Base-by-base conservation (phyloP, 2,113 vertebrate species). In the Sceloporus undulatus region DNA sequence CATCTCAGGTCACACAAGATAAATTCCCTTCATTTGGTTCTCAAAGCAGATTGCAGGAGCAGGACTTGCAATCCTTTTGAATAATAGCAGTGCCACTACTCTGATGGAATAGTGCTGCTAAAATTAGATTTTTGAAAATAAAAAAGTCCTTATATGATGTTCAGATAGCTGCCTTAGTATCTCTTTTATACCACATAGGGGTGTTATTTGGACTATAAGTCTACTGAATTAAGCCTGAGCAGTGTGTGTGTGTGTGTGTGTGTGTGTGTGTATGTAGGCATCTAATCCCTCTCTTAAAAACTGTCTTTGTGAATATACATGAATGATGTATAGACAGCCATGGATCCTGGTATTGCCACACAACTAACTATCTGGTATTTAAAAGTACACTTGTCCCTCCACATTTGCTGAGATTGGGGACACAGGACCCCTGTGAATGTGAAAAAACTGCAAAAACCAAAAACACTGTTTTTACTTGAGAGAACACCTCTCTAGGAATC, bases 81-180 rank as follows among this genome's bases (percentile, higher is more conserved):
- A 81, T 87, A 81, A 81, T 81, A 87, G 78, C 34, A 27, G 13
- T 87, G 34, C 42, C 42, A 79, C 54, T 18, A 40, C 0, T 80
- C 66, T 73, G 38, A 59, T 38, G 56, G 48, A 81, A 87, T 73
- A 73, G 68, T 11, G 71, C 38, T 73, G 62, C 68, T 74, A 81
- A 74, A 81, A 81, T 81, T 87, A 74, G 78, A 62, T 16, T 9
- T 81, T 80, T 81, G 52, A 14, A 73, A n/a, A 80, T 80, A 48
- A 81, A 19, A 25, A 56, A 73, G 62, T 38, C 38, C 21, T 70
- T 83, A 68, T 66, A 27, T 83, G 40, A 52, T n/a, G 56, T 59
- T 59, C 56, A 10, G 75, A 27, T 9, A 42, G 40, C 7, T 23
- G 8, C 19, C 75, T 34, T 84, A 13, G 8, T 81, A 40, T 81